Base-by-base conservation (phyloP, 1,140 invertebrate genomes). In the Patella vulgata region DNA sequence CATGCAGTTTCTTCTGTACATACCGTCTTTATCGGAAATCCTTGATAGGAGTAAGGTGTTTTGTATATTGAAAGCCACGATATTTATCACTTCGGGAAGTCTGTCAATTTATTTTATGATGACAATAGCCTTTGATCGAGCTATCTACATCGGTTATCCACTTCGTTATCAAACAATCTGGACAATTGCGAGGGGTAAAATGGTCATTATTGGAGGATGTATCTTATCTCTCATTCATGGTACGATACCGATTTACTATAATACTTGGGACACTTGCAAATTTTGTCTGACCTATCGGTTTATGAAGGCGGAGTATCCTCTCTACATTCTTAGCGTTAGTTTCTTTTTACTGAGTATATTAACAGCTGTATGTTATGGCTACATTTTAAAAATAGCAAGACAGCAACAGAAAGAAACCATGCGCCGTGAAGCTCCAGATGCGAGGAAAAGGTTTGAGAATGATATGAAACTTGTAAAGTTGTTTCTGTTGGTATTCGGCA, bases 121-220 rank as follows among this genome's bases (percentile, higher is more conserved):
- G 2, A 19, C 39, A 3, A 62, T 54, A 25, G 46, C 60, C 1
- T 17, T 55, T 9, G 52, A 62, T 42, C 39, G 51, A 2, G 52
- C 27, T 28, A n/a, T 62, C 17, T 62, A 55, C 46, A 55, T 62
- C 21, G 12, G 21, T 2, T 11, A 31, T 2, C 52, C 51, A 3
- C 47, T 53, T 36, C n/a, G 36, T 0, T 62, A 62, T 42, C 39
- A 46, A 11, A n/a, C 51, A 8, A 12, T 50, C 17, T 33, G 53
- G 19, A 57, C 48, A 9, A 19, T 19, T 23, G 12, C 14, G 12
- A 54, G 40, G 21, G 52, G 31, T 3, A 33, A 33, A 54, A 5
- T 9, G 5, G 33, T 54, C 14, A 54, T 54, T 23, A 36, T 36
- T 11, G 30, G 19, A 11, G 40, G n/a, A n/a, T 54, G 52, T 30